Evolutionary conservation across 1,140 invertebrate genomes (phyloP).

Genomic region (Tenebrio molitor): DNA sequence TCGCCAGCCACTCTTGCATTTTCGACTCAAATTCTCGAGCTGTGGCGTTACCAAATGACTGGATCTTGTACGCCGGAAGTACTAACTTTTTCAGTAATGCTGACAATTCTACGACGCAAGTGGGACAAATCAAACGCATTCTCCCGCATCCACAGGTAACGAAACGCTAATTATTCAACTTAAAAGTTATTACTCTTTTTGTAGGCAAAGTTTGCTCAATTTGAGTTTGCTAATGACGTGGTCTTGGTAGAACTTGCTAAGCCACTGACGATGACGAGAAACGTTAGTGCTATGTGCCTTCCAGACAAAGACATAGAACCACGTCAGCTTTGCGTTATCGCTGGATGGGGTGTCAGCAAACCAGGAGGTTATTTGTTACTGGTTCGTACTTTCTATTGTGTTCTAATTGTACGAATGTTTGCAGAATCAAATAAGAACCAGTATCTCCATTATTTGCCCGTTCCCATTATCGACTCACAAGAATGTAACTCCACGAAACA

Average conservation of each 20-base stretch:
- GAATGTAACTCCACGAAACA: constrained; percentile 75
- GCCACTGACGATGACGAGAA: constrained; percentile 70
- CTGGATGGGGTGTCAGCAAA: constrained; percentile 72
- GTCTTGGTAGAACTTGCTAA: constrained; percentile 70
- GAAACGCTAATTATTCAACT: no score
- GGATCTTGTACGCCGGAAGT: constrained; percentile 68
- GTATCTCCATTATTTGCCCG: constrained; percentile 71
- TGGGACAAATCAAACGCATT: constrained; percentile 66
- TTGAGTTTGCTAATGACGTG: constrained; percentile 73
- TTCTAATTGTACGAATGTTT: constrained; percentile 28
- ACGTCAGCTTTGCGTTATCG: constrained; percentile 72
- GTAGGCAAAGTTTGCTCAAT: constrained; percentile 74
- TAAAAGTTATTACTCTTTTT: constrained; percentile 46
- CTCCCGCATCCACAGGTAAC: constrained; percentile 69
- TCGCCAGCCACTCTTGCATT: constrained; percentile 73
- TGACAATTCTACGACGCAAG: constrained; percentile 61
- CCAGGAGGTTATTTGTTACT: constrained; percentile 64
- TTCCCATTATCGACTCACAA: constrained; percentile 70
- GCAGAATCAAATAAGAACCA: constrained; percentile 70
- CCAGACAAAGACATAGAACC: constrained; percentile 69
- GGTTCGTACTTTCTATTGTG: background rate
- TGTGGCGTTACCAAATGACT: constrained; percentile 55
- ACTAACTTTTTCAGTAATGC: constrained; percentile 62
- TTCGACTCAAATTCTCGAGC: constrained; percentile 30
- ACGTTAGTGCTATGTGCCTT: constrained; percentile 73